Base-by-base conservation (phyloP, 2,113 vertebrate species). In the Ophthalmolycus amberensis region DNA sequence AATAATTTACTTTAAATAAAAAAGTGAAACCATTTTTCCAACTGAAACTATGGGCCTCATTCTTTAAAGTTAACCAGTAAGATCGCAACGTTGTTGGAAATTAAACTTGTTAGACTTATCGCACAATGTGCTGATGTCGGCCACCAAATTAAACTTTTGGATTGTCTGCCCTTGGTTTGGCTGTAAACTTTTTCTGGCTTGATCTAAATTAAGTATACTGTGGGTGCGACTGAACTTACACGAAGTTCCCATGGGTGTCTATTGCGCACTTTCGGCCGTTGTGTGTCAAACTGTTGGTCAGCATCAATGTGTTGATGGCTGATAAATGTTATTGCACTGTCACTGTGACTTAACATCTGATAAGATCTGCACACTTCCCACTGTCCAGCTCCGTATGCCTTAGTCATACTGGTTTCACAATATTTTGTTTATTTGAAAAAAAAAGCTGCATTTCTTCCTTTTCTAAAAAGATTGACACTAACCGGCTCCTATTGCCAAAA, bases 231-330 rank as follows among this genome's bases (percentile, higher is more conserved):
- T 0, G 0, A 46, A 46, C 3, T 62, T 52, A 48, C 22, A 9
- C 27, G 8, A 34, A 42, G 11, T 59, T 60, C 62, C 25, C 32
- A 15, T 9, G 32, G 50, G 11, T 48, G 60, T 50, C n/a, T 76
- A 12, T 18, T 14, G 22, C 5, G 8, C 18, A 22, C 18, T 54
- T 12, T 44, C 8, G 3, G 7, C 9, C 58, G 3, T 20, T 34
- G 4, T 3, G 9, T 32, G 5, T 50, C 4, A 52, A 25, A 58
- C 6, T 32, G 11, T 29, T 73, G 3, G 6, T 54, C 42, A 40
- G 32, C 64, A 42, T 78, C 56, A 60, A 71, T 27, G 72, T 80
- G 79, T 54, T 46, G 34, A 46, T 27, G n/a, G 40, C 32, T 83
- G 63, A 73, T 72, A 80, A 77, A 64, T 32, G n/a, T 42, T 58